Evolutionary conservation across 2,888 invertebrate genomes (phyloP).

Genomic region (Lycaena phlaeas): DNA sequence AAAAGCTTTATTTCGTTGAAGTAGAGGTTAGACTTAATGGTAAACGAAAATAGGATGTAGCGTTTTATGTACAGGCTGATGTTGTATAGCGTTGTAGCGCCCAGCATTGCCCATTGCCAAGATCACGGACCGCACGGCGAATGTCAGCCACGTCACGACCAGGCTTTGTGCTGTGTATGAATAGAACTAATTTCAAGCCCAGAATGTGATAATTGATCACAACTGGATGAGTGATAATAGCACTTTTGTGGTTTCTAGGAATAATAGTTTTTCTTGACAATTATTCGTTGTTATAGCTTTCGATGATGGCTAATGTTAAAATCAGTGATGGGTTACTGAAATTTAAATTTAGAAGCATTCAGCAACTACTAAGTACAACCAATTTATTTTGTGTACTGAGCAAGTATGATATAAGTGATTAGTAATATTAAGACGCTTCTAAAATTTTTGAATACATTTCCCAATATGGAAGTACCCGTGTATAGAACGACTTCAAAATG

Average conservation of each 20-base stretch:
- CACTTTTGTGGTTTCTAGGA: slow-evolving; percentile 19
- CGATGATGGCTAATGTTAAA: too few relatives aligned
- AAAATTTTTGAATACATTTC: too few relatives aligned
- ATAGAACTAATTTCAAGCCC: slow-evolving; percentile 53
- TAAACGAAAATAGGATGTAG: neutral
- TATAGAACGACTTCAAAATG: too few relatives aligned
- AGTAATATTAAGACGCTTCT: too few relatives aligned
- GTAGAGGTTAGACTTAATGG: slow-evolving; percentile 11
- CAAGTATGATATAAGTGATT: too few relatives aligned
- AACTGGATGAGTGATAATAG: slow-evolving; percentile 38
- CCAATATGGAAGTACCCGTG: too few relatives aligned
- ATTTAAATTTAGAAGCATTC: too few relatives aligned
- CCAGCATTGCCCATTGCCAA: slow-evolving; percentile 75
- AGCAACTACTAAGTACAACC: too few relatives aligned
- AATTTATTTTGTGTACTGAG: too few relatives aligned
- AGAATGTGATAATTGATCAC: slow-evolving; percentile 45
- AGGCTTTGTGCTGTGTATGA: slow-evolving; percentile 54
- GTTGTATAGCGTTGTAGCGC: slow-evolving; percentile 27
- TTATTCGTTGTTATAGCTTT: too few relatives aligned
- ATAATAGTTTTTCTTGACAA: too few relatives aligned
- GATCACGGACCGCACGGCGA: slow-evolving; percentile 73
- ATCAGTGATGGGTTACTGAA: too few relatives aligned
- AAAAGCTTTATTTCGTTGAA: neutral
- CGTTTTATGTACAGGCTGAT: neutral
- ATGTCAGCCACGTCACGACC: slow-evolving; percentile 72